phyloP scores from a whole-genome alignment of 2,113 vertebrate genomes.

The Eulemur macaco region DNA sequence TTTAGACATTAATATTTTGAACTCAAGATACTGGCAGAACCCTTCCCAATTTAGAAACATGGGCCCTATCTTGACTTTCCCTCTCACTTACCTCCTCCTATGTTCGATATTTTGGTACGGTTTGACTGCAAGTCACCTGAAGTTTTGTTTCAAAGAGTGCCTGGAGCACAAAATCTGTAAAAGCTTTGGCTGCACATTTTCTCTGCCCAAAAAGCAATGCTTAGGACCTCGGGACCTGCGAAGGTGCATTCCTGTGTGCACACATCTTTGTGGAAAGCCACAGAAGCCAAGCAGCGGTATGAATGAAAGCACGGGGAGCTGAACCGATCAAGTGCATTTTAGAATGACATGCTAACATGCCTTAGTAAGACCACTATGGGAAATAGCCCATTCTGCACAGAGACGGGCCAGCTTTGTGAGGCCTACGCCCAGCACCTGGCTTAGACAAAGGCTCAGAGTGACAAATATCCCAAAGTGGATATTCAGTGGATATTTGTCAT shows the following conservation, averaged over 20 bases:
- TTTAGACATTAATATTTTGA: background rate
- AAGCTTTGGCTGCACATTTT: constrained; percentile 20
- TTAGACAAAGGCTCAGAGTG: background rate
- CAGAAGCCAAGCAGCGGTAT: background rate
- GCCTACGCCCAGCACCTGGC: background rate
- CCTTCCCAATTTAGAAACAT: background rate
- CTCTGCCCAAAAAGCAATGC: background rate
- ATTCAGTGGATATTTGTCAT: background rate
- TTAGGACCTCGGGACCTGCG: background rate
- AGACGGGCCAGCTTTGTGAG: background rate
- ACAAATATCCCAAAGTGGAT: background rate
- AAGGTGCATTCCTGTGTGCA: background rate
- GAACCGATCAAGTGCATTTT: background rate
- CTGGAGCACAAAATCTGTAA: constrained; percentile 16
- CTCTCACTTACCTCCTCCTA: background rate
- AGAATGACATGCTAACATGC: background rate
- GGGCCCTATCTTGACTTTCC: background rate
- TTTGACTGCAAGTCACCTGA: constrained; percentile 10
- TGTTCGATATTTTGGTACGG: background rate
- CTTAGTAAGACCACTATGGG: fast-evolving
- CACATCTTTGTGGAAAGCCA: background rate
- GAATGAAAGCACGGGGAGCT: background rate
- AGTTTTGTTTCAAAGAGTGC: constrained; percentile 41
- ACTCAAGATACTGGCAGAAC: background rate
- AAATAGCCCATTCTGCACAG: background rate